Base-by-base conservation (phyloP, 2,113 vertebrate species). In the Gasterosteus aculeatus region DNA sequence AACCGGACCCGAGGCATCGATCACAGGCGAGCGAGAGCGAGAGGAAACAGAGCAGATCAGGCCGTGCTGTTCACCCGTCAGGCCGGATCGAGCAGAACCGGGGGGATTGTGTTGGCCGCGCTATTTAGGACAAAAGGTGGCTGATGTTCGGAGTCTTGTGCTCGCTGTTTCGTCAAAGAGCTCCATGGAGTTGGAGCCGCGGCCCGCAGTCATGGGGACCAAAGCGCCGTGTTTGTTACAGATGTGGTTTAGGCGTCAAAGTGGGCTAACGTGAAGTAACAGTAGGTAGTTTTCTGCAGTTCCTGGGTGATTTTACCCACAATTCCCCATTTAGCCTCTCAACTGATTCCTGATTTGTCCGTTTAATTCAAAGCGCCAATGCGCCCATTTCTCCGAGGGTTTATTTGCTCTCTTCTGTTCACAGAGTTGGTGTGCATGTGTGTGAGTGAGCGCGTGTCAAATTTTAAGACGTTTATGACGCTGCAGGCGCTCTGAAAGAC, bases 111-210 rank as follows among this genome's bases (percentile, higher is more conserved):
- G 85, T 68, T 26, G 22, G 81, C 69, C 72, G 67, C 80, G 75
- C 35, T 77, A 58, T 83, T 74, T 78, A 7, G 35, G 6, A 6
- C 78, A 89, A 69, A 42, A 77, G 44, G 85, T 78, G 81, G 87
- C 81, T 69, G 82, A 83, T 81, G 89, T 80, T 53, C 78, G 82
- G 85, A 81, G 84, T 69, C 80, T 76, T 81, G 89, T 49, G 81
- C 87, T 87, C 88, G 82, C 81, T 78, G 90, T 92, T 93, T 94
- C 93, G 93, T 93, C 93, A 91, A 88, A 88, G 87, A 92, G 87
- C 76, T 72, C 5, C 35, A 38, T 38, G 84, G 78, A 87, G 76
- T 70, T 77, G 80, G 41, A 78, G 85, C 85, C 72, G 51, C 79
- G 75, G 85, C 85, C 76, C 88, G 11, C 85, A 56, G 83, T 93